phyloP scores from a whole-genome alignment of 92 coral and sea anemone species.

The Porites cylindrica region DNA sequence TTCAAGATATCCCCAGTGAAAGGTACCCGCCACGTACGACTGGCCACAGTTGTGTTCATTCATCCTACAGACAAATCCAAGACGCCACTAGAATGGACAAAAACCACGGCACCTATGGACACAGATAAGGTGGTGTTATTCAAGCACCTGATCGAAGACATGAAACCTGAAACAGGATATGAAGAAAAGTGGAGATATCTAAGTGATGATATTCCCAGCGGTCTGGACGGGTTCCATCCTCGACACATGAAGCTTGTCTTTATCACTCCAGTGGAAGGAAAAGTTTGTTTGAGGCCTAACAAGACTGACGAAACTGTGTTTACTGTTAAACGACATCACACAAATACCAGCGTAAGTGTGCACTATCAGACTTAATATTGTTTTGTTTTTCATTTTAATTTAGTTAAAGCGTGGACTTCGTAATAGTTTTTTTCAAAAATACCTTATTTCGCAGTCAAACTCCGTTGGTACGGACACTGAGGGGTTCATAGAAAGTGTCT shows the following conservation, averaged over 20 bases:
- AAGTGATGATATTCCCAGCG: neutral
- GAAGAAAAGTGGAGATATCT: constrained; percentile 36
- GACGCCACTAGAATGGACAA: constrained; percentile 32
- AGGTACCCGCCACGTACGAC: constrained; percentile 12
- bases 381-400: no score
- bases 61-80: constrained; percentile 2
- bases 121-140: constrained; percentile 32
- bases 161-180: neutral
- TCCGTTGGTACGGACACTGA: no score
- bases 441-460: no score
- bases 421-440: no score
- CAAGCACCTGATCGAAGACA: constrained; percentile 34
- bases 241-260: constrained; percentile 38
- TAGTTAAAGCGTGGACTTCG: no score
- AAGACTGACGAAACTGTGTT: constrained; percentile 22
- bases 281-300: constrained; percentile 33
- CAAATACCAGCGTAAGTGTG: constrained; percentile 13
- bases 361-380: no score
- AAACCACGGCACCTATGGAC: constrained; percentile 20
- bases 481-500: no score
- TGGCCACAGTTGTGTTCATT: constrained; percentile 40
- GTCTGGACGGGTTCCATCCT: constrained; percentile 15
- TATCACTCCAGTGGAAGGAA: constrained; percentile 22
- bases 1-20: constrained; percentile 28
- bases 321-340: constrained; percentile 18